A percentile compares a stretch with the other conserved stretches of the same genome.
Evolutionary conservation across 2,113 vertebrate genomes (phyloP).

Genomic region (Psettodes erumei): DNA sequence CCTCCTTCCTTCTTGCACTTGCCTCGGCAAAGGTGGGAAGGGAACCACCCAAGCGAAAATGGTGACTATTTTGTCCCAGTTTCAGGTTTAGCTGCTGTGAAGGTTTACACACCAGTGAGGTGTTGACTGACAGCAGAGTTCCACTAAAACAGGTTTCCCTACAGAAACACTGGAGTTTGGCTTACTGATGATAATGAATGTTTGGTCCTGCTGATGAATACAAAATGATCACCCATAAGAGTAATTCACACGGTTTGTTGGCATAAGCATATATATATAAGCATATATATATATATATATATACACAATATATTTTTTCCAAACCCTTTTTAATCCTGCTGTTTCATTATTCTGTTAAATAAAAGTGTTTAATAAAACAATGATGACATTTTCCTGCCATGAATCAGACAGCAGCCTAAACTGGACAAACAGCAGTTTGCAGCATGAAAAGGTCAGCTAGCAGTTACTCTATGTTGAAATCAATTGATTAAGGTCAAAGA

Average conservation of each 20-base stretch:
- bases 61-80: conserved; percentile 70
- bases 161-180: background rate
- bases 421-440: too few species aligned
- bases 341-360: background rate
- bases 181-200: background rate
- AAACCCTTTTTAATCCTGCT: too few species aligned
- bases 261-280: background rate
- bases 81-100: conserved; percentile 38
- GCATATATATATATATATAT: too few species aligned
- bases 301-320: too few species aligned
- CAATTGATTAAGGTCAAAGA: background rate
- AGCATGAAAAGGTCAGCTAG: background rate
- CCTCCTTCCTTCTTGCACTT: conserved; percentile 18
- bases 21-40: conserved; percentile 38
- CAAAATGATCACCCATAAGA: background rate
- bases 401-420: background rate
- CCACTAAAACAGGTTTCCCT: conserved; percentile 26
- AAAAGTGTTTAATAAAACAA: background rate
- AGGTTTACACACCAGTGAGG: conserved; percentile 47
- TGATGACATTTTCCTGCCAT: background rate
- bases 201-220: background rate
- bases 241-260: background rate
- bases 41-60: conserved; percentile 62
- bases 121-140: conserved; percentile 55
- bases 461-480: too few species aligned